Base-by-base conservation (phyloP, 1,140 invertebrate species). In the Coenobita brevimanus region DNA sequence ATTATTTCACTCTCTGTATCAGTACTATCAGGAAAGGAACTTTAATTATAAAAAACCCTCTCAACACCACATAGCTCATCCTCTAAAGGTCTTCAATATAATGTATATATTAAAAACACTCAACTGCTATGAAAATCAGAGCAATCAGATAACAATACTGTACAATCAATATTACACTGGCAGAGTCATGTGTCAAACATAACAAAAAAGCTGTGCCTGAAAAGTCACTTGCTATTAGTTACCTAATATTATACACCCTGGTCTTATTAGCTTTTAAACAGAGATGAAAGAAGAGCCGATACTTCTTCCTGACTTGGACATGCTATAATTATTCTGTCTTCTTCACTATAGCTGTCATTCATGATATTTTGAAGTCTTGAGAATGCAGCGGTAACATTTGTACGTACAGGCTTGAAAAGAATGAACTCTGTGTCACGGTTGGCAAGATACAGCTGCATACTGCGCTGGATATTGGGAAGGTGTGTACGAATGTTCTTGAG, bases 361-460 rank as follows among this genome's bases (percentile, higher is more conserved):
- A 98, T 92, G 4, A 96, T 92, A 92, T 97, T 96, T 87, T 96
- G 95, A 30, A 99, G 91, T 92, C 97, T 96, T 17, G 97, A 95
- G 92, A 98, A 98, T 41, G 94, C 94, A 75, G 95, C 96, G 17
- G 98, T 96, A 3, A 99, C 69, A 93, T 93, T 93, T 92, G 97
- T 96, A 92, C 97, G 96, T 46, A 99, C 96, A 6, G 98, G 98
- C 82, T 97, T 94, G 91, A 99, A 98, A 0, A 99, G 94, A 92
- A 99, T 99, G 91, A 97, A 97, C 92, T 99, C 98, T 0, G 98
- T 99, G 93, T 99, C 98, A 90, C 95, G 95, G 93, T 99, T 99
- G n/a, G 98, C 97, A 24, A 99, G 93, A 93, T 99, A 99, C 0
- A 99, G 93, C 90, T 97, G 96, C 97, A 99, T 98, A 6, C 96